phyloP scores from a whole-genome alignment of 1,140 invertebrate genomes.

The Streblospio benedicti region DNA sequence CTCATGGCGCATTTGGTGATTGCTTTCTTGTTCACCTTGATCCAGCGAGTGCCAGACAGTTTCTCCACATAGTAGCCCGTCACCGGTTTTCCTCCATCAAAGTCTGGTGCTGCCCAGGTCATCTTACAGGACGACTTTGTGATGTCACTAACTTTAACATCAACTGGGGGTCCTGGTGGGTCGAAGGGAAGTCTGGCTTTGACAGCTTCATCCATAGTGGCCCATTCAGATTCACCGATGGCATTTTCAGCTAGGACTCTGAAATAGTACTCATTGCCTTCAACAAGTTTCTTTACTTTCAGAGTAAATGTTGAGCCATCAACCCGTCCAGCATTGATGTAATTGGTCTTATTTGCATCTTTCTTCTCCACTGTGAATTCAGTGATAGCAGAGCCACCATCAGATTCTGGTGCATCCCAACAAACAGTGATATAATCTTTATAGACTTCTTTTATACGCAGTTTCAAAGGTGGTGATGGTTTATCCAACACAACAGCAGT shows the following conservation, averaged over 20 bases:
- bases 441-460: conserved; percentile 49
- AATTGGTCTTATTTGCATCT: conserved; percentile 28
- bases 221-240: conserved; percentile 84
- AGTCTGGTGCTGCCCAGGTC: conserved; percentile 81
- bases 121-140: conserved; percentile 89
- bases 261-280: conserved; percentile 94
- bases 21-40: conserved; percentile 77
- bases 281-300: conserved; percentile 73
- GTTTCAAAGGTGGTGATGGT: conserved; percentile 36
- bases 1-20: conserved; percentile 51
- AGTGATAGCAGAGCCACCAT: conserved; percentile 43
- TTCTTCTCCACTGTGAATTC: conserved; percentile 42
- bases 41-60: conserved; percentile 82
- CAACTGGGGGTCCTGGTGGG: conserved; percentile 74
- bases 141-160: conserved; percentile 87
- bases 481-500: conserved; percentile 43
- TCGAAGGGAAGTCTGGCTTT: conserved; percentile 48
- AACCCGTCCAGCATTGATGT: conserved; percentile 28
- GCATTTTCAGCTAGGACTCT: conserved; percentile 88
- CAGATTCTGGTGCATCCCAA: conserved; percentile 40
- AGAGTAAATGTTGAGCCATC: conserved; percentile 50
- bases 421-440: conserved; percentile 72
- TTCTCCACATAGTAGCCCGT: conserved; percentile 64
- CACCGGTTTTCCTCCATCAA: conserved; percentile 82
- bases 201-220: conserved; percentile 57